Evolutionary conservation across 23 tunicate genomes (phyloP).

Genomic region (Clavelina lepadiformis): DNA sequence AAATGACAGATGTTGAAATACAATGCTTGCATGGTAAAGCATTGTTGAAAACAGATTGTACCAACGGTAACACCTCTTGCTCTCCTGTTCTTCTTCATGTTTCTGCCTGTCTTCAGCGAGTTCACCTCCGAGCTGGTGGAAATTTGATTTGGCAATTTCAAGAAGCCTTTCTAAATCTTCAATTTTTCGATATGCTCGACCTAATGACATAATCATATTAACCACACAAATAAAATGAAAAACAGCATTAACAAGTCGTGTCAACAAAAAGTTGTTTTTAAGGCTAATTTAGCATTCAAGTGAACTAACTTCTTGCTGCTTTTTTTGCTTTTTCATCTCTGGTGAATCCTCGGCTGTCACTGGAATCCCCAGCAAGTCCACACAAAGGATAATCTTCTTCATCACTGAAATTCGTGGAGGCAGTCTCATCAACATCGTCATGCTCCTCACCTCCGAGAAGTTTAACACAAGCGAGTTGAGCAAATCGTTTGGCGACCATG

Average conservation of each 20-base stretch:
- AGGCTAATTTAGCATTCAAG: neutral
- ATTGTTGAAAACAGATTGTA: neutral
- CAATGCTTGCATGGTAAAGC: neutral
- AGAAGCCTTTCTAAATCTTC: constrained; percentile 62
- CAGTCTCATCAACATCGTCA: constrained; percentile 29
- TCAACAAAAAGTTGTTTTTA: neutral
- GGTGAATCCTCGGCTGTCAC: constrained; percentile 45
- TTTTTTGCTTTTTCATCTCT: constrained; percentile 45
- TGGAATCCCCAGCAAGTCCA: constrained; percentile 77
- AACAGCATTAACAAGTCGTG: neutral
- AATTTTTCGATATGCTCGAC: constrained; percentile 48
- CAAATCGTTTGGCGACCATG: constrained; percentile 84
- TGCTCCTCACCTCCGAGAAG: constrained; percentile 76
- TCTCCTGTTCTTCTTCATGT: constrained; percentile 39
- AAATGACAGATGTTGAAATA: neutral
- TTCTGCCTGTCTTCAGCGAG: constrained; percentile 55
- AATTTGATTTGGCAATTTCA: constrained; percentile 72
- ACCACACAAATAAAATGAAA: neutral
- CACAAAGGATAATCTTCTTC: constrained; percentile 48
- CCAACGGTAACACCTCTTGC: constrained; percentile 27
- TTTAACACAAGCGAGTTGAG: constrained; percentile 74
- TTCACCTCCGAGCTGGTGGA: constrained; percentile 83
- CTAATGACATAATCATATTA: constrained; percentile 16
- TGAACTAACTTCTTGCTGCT: constrained; percentile 51
- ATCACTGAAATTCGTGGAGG: constrained; percentile 23